Evolutionary conservation across 2,888 invertebrate genomes (phyloP), one percentile per base, ranked within the genome.

Genomic region (Drosophila dives): DNA sequence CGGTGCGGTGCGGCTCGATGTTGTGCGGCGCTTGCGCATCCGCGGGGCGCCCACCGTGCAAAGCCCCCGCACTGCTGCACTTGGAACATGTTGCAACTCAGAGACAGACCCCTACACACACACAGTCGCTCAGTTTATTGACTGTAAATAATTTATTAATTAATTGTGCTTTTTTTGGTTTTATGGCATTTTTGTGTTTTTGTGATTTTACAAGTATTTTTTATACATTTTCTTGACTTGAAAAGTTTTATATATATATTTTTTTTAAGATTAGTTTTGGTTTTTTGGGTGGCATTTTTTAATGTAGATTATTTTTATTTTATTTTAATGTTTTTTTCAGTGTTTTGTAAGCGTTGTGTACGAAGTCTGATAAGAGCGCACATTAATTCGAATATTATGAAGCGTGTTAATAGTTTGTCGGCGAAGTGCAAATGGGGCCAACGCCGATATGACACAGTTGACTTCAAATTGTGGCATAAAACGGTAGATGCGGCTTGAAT

Each of bases 131-230:
- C 65, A 77, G 72, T 80, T 86, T 86, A 89, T 89, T 90, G 90
- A 87, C 90, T 86, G 90, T 75, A 86, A 86, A 89, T 89, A 86
- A 86, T 86, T 86, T 86, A 86, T 86, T 90, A 90, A 86, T 86
- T 86, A 84, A 77, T 72, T 77, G 83, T 49, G 49, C 26, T 65
- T 67, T 71, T 65, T 80, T 73, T 40, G 54, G 58, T 64, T 77
- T 72, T 77, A 80, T 72, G 63, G 65, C 61, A 68, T 81, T 72
- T 71, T 67, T 55, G 62, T 67, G 55, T 58, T 65, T 8, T 50
- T 56, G 53, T 56, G 53, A 33, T 67, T 26, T 38, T 48, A 51
- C 54, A 56, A 29, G 64, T 55, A n/a, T 55, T 64, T 78, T 63
- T 55, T 38, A 34, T 65, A 26, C 29, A 64, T 67, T 85, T 73